Conservation (phyloP, 2,113 vertebrate genomes). For the Lamprotornis superbus region DNA sequence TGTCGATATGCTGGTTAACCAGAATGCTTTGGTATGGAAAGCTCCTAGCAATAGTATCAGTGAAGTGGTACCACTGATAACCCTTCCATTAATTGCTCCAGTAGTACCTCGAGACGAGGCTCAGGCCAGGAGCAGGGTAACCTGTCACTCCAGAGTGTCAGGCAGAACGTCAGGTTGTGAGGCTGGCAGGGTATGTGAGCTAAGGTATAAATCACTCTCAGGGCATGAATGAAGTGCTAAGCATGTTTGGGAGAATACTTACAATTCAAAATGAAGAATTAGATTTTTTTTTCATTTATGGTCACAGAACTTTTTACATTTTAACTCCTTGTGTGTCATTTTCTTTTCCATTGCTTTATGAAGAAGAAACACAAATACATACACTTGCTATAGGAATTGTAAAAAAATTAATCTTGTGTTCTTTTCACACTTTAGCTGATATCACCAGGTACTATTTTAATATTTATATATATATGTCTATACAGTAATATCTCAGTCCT, state of each 20-base stretch:
- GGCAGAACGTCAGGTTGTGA: slow-evolving; percentile 19
- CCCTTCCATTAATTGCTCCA: slow-evolving; percentile 41
- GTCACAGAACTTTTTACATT: not conserved
- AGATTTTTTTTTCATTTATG: not conserved
- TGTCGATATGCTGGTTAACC: not conserved
- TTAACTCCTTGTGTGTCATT: not conserved
- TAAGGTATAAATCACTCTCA: slow-evolving; percentile 23
- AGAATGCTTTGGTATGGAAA: not conserved
- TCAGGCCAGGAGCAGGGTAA: slow-evolving; percentile 4
- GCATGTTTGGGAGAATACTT: not conserved
- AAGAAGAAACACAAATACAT: not conserved
- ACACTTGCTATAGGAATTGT: not conserved
- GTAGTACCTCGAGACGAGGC: slow-evolving; percentile 15
- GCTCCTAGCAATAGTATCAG: not conserved
- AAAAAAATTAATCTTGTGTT: not conserved
- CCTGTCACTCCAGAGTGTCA: not conserved
- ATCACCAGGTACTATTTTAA: not conserved
- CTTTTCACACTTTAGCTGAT: not conserved
- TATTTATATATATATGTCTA: not conserved
- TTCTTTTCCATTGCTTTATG: not conserved
- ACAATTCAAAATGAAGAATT: not conserved
- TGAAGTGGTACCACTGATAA: slow-evolving; percentile 58
- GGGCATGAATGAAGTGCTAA: slow-evolving; percentile 25
- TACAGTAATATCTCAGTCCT: not conserved
- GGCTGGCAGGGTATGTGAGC: not conserved